phyloP scores from a whole-genome alignment of 2,113 vertebrate genomes.

The Columba livia region DNA sequence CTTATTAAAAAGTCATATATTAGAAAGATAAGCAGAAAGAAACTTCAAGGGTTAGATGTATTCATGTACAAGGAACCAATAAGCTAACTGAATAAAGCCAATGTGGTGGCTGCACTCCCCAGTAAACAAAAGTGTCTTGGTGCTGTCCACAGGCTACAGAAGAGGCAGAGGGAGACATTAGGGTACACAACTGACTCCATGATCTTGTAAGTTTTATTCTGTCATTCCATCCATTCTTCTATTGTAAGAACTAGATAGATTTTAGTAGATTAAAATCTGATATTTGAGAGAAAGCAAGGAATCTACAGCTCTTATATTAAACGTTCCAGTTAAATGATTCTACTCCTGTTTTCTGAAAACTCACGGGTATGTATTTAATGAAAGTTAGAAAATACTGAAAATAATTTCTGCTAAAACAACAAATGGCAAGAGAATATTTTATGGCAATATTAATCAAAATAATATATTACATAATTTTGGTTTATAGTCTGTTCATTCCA shows the following conservation, averaged over 20 bases:
- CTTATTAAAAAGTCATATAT: neutral
- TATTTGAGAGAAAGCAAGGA: neutral
- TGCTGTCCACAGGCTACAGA: neutral
- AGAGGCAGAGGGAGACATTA: neutral
- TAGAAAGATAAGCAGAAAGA: neutral
- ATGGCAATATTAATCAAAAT: neutral
- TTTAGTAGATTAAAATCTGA: neutral
- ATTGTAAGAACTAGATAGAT: neutral
- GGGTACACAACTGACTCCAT: neutral
- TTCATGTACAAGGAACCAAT: neutral
- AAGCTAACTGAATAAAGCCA: neutral
- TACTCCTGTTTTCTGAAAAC: neutral
- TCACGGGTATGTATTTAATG: neutral
- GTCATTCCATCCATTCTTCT: neutral
- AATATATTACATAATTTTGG: neutral
- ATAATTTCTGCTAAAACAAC: neutral
- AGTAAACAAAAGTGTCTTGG: neutral
- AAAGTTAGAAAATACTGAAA: neutral
- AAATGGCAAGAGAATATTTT: neutral
- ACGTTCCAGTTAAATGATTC: neutral
- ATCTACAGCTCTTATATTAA: neutral
- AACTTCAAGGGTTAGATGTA: neutral
- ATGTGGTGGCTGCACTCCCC: neutral
- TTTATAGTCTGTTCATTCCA: conserved; percentile 23
- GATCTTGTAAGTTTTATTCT: neutral